A percentile compares a stretch with the other conserved stretches of the same genome.
Evolutionary conservation across 1,140 invertebrate species (phyloP).

Genomic region (Zaprionus nigranus): DNA sequence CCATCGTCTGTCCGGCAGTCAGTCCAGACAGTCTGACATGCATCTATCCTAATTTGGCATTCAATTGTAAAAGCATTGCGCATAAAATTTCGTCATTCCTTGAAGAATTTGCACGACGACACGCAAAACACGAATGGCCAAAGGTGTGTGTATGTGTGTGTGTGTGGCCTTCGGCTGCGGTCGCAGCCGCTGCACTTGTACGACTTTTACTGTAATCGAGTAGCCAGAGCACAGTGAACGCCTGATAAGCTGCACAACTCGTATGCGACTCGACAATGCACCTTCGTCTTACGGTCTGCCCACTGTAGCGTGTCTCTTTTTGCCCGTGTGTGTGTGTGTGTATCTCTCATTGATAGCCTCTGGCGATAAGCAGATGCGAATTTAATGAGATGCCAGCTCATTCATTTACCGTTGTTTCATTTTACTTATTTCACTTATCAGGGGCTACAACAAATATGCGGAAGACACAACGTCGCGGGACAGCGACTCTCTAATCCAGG

Average conservation of each 20-base stretch:
- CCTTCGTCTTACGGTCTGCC: constrained; percentile 1
- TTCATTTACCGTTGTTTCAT: constrained; percentile 10
- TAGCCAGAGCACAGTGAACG: constrained; percentile 16
- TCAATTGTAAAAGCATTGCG: constrained; percentile 73
- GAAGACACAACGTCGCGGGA: constrained; percentile 90
- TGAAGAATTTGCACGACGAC: constrained; percentile 61
- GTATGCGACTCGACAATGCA: not conserved
- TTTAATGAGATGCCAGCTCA: constrained; percentile 19
- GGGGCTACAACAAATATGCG: constrained; percentile 88
- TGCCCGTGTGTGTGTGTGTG: not conserved
- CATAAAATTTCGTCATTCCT: constrained; percentile 71
- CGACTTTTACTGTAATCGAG: constrained; percentile 59
- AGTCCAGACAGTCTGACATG: constrained; percentile 24
- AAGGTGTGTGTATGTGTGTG: not conserved
- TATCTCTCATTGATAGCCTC: constrained; percentile 9
- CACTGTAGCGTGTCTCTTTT: constrained; percentile 4
- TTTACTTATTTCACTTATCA: constrained; percentile 68
- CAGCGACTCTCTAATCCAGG: constrained; percentile 92
- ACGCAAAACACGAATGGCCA: constrained; percentile 22
- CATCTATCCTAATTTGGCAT: constrained; percentile 68
- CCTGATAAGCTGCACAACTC: not conserved
- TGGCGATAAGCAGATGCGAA: constrained; percentile 33
- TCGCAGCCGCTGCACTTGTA: constrained; percentile 70
- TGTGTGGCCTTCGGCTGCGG: constrained; percentile 70
- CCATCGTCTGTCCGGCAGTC: constrained; percentile 5